These are phyloP conservation scores for Steinernema scapterisci DNA, from an alignment of 2,888 invertebrate genomes.

Conservation along the genomic window DNA sequence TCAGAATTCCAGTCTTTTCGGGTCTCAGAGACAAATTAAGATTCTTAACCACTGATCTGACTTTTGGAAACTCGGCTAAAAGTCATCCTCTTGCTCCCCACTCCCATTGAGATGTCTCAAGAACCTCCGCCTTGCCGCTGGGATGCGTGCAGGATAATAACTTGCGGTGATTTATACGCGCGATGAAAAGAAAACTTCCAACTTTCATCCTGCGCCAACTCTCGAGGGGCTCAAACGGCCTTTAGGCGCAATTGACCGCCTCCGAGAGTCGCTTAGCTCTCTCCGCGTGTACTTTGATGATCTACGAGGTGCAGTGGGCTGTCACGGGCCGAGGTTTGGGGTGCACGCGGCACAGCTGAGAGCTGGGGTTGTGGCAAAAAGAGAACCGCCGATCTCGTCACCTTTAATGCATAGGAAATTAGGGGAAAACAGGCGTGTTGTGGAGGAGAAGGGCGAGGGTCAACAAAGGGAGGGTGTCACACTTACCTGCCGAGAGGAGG, in stretches of 20 bases:
- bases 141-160: not conserved
- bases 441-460: not conserved
- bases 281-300: constrained; percentile 14
- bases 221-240: not conserved
- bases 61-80: too few species aligned
- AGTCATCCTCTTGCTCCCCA: not conserved
- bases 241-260: not conserved
- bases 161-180: constrained; percentile 18
- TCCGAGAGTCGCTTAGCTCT: not conserved
- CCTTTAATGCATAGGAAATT: constrained; percentile 15
- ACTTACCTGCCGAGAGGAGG: constrained; percentile 23
- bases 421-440: not conserved
- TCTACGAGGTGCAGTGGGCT: not conserved
- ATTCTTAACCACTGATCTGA: too few species aligned
- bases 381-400: not conserved
- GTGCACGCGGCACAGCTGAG: not conserved
- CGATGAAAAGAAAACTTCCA: constrained; percentile 14
- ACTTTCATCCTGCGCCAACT: not conserved
- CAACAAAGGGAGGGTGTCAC: too few species aligned
- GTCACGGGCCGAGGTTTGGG: not conserved
- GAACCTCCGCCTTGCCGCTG: not conserved
- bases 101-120: not conserved
- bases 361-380: not conserved
- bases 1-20: too few species aligned
- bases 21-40: too few species aligned